These are phyloP conservation scores for Eudasyphora cyanicolor DNA, from an alignment of 2,888 invertebrate species.

Conservation along the genomic window DNA sequence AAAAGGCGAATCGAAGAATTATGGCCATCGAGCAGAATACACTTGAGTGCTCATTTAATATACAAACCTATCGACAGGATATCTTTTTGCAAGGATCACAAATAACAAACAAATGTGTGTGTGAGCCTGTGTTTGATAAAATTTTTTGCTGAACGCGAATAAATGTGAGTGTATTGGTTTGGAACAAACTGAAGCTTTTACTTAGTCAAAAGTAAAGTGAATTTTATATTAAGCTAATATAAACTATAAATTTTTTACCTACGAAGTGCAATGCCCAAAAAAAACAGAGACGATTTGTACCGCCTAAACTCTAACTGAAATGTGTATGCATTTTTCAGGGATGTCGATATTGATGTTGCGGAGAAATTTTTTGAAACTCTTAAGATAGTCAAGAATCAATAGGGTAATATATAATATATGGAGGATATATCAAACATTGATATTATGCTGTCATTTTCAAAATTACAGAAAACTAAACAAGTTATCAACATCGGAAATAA, in stretches of 20 bases:
- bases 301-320: neutral
- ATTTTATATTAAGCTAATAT: conserved; percentile 76
- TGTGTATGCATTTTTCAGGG: neutral
- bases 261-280: conserved; percentile 50
- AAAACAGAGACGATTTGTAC: conserved; percentile 41
- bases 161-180: neutral
- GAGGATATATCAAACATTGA: no score
- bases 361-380: no score
- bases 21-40: conserved; percentile 51
- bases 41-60: conserved; percentile 52
- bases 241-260: conserved; percentile 74
- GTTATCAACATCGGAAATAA: no score
- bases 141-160: neutral
- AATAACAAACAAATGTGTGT: neutral
- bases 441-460: no score
- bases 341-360: no score
- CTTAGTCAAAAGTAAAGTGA: conserved; percentile 59
- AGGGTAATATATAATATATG: no score
- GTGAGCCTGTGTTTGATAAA: neutral
- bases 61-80: conserved; percentile 28
- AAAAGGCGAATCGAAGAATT: conserved; percentile 45
- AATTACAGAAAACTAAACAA: no score
- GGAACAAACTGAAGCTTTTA: conserved; percentile 7
- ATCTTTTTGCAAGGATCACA: neutral
- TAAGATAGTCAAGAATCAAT: no score